Conservation (phyloP, 2,113 vertebrate species). For the Callithrix jacchus region DNA sequence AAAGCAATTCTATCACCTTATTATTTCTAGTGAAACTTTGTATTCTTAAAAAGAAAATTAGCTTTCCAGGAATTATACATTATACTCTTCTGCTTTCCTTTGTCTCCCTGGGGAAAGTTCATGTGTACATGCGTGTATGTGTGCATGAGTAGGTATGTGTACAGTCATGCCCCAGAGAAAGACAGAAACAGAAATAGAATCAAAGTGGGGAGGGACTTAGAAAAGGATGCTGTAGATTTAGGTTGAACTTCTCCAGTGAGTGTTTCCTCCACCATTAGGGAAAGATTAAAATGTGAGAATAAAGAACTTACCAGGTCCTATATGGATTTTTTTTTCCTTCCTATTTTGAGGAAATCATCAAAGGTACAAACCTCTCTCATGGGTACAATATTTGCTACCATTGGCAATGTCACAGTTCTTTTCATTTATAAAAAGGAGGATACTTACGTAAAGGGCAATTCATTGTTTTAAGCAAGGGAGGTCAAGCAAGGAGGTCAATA, state of each 20-base stretch:
- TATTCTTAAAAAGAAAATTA: neutral
- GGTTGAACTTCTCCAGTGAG: neutral
- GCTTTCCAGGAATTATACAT: neutral
- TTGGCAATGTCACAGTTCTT: neutral
- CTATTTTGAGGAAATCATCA: neutral
- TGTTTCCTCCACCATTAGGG: neutral
- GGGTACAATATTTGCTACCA: neutral
- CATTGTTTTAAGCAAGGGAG: neutral
- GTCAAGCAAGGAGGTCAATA: neutral
- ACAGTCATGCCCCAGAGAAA: neutral
- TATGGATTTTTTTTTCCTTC: neutral
- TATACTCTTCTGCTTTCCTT: neutral
- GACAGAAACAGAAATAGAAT: neutral
- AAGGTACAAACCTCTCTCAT: neutral
- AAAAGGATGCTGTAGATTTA: neutral
- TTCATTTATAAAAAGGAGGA: neutral
- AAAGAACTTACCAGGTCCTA: neutral
- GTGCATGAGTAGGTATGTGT: accelerated
- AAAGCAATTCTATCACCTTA: neutral
- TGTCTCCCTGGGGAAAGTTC: neutral
- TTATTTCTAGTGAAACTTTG: neutral
- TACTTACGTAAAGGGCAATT: neutral
- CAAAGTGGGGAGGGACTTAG: accelerated
- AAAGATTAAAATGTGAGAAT: neutral
- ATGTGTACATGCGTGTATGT: too few relatives aligned